Conservation (phyloP, 2,888 invertebrate genomes). For the Heliconius ethilla region DNA sequence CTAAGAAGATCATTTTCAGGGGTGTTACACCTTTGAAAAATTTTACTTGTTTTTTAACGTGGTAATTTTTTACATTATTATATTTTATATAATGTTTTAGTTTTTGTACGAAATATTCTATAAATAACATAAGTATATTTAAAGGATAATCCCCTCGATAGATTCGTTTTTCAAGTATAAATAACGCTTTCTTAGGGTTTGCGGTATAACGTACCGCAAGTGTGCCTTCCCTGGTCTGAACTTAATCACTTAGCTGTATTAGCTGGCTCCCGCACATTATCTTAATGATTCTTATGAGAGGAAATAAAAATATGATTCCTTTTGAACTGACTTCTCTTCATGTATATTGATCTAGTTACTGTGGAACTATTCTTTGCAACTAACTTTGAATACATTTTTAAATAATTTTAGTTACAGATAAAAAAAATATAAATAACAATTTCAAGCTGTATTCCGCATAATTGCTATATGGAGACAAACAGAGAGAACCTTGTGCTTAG, state of each 20-base stretch:
- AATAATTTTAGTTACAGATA: not conserved
- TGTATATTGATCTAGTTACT: constrained; percentile 35
- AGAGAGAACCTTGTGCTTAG: too few species aligned
- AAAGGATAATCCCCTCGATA: not conserved
- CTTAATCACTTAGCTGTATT: constrained; percentile 43
- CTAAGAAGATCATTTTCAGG: constrained; percentile 29
- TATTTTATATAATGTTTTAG: not conserved
- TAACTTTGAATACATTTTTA: not conserved
- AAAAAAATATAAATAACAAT: not conserved
- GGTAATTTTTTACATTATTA: not conserved
- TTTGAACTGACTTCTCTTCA: constrained; percentile 37
- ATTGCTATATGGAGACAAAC: too few species aligned
- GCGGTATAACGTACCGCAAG: constrained; percentile 1
- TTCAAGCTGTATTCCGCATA: not conserved
- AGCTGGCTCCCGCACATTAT: constrained; percentile 44
- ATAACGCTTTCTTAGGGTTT: not conserved
- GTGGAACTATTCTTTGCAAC: not conserved
- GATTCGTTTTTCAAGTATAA: not conserved
- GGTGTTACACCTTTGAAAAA: not conserved
- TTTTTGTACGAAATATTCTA: not conserved
- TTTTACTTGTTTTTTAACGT: not conserved
- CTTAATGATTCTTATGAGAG: constrained; percentile 45
- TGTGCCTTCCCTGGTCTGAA: constrained; percentile 17
- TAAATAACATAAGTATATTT: not conserved
- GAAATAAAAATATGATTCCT: constrained; percentile 47